Percentiles rank a stretch among this genome's conserved stretches.
Conservation (phyloP, 2,888 invertebrate species). For the Acanthococcus lagerstroemiae region DNA sequence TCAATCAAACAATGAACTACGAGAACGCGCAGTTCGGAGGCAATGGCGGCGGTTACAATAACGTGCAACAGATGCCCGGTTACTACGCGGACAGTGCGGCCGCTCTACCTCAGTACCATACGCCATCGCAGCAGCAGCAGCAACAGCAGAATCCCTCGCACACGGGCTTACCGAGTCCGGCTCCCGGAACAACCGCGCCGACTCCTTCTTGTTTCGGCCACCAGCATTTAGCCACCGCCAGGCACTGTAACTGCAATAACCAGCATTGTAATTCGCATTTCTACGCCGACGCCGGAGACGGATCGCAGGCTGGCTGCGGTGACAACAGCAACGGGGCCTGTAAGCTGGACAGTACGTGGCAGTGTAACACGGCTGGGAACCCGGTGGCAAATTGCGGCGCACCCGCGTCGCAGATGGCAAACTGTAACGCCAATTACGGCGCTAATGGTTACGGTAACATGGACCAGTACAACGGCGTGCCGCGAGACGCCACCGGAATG, state of each 20-base stretch:
- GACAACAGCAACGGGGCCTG: not conserved
- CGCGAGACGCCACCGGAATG: constrained; percentile 1
- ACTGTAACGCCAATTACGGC: not conserved
- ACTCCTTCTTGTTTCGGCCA: constrained; percentile 33
- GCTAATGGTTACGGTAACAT: not conserved
- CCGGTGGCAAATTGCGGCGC: not conserved
- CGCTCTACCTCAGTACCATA: not conserved
- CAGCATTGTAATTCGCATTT: constrained; percentile 38
- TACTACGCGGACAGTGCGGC: not conserved
- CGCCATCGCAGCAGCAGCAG: constrained; percentile 1
- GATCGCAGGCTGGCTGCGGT: not conserved
- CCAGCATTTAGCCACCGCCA: constrained; percentile 33
- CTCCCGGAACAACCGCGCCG: constrained; percentile 38
- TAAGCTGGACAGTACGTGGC: constrained; percentile 1
- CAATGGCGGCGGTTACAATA: not conserved
- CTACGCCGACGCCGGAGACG: not conserved
- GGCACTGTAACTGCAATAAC: constrained; percentile 38
- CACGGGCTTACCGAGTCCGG: constrained; percentile 35
- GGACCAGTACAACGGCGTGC: not conserved
- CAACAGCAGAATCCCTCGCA: constrained; percentile 24
- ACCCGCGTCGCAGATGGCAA: not conserved
- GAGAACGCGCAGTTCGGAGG: not conserved
- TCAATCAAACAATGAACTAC: not conserved
- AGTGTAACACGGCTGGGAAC: not conserved
- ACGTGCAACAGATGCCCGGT: not conserved